These are phyloP conservation scores for Scaptomyza hsui DNA, from an alignment of 1,140 invertebrate species.

Conservation along the genomic window DNA sequence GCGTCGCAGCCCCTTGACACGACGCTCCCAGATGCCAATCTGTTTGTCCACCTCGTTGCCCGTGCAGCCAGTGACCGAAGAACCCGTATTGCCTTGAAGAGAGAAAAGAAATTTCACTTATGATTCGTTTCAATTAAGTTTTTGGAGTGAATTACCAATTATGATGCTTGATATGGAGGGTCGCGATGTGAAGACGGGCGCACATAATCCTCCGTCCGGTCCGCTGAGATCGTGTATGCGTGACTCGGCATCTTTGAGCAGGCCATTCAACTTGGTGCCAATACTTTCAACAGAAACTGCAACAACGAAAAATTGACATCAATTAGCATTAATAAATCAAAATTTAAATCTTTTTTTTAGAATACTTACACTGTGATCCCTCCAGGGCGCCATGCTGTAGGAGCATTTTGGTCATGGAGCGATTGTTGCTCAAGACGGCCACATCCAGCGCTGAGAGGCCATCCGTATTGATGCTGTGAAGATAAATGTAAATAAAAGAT, in stretches of 20 bases:
- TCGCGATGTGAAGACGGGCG: slow-evolving; percentile 70
- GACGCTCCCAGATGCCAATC: slow-evolving; percentile 93
- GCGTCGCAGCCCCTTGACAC: slow-evolving; percentile 90
- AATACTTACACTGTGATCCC: slow-evolving; percentile 92
- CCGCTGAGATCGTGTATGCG: slow-evolving; percentile 89
- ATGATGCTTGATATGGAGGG: slow-evolving; percentile 84
- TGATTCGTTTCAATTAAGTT: slow-evolving; percentile 14
- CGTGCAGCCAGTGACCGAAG: slow-evolving; percentile 87
- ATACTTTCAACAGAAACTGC: slow-evolving; percentile 90
- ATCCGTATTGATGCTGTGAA: slow-evolving; percentile 91
- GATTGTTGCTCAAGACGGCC: slow-evolving; percentile 94
- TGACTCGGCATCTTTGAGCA: slow-evolving; percentile 92
- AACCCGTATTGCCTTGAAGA: slow-evolving; percentile 77
- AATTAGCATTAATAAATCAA: slow-evolving; percentile 25
- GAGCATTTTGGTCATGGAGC: slow-evolving; percentile 93
- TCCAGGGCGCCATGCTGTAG: slow-evolving; percentile 94
- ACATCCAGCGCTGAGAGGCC: slow-evolving; percentile 95
- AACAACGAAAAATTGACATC: slow-evolving; percentile 59
- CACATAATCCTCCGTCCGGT: slow-evolving; percentile 67
- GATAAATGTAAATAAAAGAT: too few relatives aligned
- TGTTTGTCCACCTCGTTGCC: slow-evolving; percentile 92
- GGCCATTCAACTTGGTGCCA: slow-evolving; percentile 89
- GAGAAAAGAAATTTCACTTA: background rate
- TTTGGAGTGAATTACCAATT: slow-evolving; percentile 67
- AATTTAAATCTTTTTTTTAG: slow-evolving; percentile 88